These are phyloP conservation scores for Hozukius guyotensis DNA, from an alignment of 2,797 vertebrate genomes.

Conservation along the genomic window DNA sequence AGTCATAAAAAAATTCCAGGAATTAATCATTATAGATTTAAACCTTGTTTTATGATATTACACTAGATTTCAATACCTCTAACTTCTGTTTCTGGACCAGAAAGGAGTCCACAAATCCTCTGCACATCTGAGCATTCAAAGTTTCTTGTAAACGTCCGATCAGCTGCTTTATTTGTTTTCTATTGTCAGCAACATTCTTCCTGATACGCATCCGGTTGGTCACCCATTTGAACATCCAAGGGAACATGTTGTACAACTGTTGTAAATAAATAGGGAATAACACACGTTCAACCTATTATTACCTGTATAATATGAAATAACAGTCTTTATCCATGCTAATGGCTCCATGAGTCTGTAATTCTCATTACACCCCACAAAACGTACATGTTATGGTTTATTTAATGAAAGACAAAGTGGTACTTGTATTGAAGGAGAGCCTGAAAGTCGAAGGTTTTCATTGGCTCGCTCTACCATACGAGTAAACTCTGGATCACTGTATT, in stretches of 20 bases:
- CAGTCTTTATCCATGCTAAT: background rate
- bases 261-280: background rate
- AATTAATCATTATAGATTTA: background rate
- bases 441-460: background rate
- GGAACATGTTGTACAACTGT: background rate
- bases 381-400: background rate
- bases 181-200: background rate
- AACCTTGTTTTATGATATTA: background rate
- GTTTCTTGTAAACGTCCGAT: background rate
- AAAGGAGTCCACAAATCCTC: background rate
- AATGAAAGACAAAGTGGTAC: background rate
- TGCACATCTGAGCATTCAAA: background rate
- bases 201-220: background rate
- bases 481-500: background rate
- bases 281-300: background rate
- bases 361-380: background rate
- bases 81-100: background rate
- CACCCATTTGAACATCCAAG: background rate
- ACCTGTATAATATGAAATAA: too few species aligned
- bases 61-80: background rate
- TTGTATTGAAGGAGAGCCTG: background rate
- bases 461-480: background rate
- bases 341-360: background rate
- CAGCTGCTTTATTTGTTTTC: background rate
- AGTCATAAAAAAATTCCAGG: background rate